phyloP scores from a whole-genome alignment of 2,113 vertebrate genomes.

The Osmerus mordax region DNA sequence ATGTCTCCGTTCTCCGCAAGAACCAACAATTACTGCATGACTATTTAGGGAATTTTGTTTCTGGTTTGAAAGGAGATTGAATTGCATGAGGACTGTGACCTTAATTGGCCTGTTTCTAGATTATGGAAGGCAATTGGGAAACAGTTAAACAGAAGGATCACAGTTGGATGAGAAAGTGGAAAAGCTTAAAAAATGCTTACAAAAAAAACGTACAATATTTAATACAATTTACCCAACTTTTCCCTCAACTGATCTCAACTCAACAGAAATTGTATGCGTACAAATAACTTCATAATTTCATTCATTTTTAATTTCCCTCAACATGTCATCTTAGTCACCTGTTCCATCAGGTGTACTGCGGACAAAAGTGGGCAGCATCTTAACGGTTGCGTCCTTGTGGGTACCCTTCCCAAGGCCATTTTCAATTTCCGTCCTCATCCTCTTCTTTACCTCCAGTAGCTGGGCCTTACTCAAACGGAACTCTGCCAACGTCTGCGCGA shows the following conservation, averaged over 20 bases:
- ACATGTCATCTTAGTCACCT: slow-evolving; percentile 69
- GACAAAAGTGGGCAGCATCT: slow-evolving; percentile 95
- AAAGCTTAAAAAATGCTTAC: too few species aligned
- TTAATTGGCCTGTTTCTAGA: background rate
- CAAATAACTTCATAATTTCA: background rate
- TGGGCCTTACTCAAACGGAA: slow-evolving; percentile 86
- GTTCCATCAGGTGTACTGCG: slow-evolving; percentile 88
- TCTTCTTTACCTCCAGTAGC: slow-evolving; percentile 90
- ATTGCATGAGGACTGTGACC: background rate
- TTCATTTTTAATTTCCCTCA: too few species aligned
- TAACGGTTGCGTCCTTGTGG: slow-evolving; percentile 82
- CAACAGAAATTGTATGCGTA: too few species aligned
- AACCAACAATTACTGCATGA: background rate
- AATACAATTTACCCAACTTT: background rate
- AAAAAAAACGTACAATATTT: too few species aligned
- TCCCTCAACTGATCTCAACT: too few species aligned
- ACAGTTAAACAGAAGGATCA: background rate
- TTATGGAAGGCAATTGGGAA: background rate
- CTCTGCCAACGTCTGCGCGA: slow-evolving; percentile 83
- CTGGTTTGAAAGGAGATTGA: background rate
- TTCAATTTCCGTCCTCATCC: slow-evolving; percentile 88
- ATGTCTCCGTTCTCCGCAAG: background rate
- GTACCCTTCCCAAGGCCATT: slow-evolving; percentile 80
- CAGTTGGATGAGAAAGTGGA: background rate
- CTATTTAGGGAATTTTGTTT: too few species aligned